phyloP scores from a whole-genome alignment of 2,888 invertebrate genomes.

The Andrena bicolor region DNA sequence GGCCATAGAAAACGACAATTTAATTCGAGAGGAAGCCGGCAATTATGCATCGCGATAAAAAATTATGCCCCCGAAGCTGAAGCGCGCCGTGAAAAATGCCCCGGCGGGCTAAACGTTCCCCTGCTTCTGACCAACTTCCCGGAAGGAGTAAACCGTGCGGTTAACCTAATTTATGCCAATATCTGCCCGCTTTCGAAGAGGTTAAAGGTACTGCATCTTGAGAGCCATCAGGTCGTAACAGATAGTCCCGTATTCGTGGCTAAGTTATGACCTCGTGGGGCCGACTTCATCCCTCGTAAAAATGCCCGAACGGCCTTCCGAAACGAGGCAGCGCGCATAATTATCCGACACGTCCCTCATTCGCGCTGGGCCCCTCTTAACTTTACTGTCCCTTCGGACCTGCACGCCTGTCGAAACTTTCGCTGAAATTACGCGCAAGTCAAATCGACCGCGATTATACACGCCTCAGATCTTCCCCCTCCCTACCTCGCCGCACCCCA shows the following conservation, averaged over 20 bases:
- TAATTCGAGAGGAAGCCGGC: slow-evolving; percentile 30
- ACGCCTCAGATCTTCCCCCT: slow-evolving; percentile 30
- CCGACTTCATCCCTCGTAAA: slow-evolving; percentile 75
- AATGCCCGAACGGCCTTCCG: slow-evolving; percentile 70
- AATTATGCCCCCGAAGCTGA: slow-evolving; percentile 12
- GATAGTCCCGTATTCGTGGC: slow-evolving; percentile 72
- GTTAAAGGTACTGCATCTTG: slow-evolving; percentile 72
- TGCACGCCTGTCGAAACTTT: slow-evolving; percentile 63
- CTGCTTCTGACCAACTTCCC: slow-evolving; percentile 61
- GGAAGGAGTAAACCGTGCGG: slow-evolving; percentile 69
- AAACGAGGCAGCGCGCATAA: slow-evolving; percentile 72
- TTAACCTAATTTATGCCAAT: slow-evolving; percentile 75
- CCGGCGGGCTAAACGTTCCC: slow-evolving; percentile 41
- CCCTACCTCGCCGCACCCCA: no score
- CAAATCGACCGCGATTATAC: slow-evolving; percentile 57
- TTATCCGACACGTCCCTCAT: slow-evolving; percentile 72
- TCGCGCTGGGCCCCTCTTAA: slow-evolving; percentile 61
- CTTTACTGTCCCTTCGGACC: slow-evolving; percentile 68
- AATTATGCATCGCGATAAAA: slow-evolving; percentile 45
- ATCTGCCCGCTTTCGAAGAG: slow-evolving; percentile 57
- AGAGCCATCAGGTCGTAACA: slow-evolving; percentile 71
- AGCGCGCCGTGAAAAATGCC: slow-evolving; percentile 57
- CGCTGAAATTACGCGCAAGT: slow-evolving; percentile 62
- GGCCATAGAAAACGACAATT: slow-evolving; percentile 41
- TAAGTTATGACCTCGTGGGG: slow-evolving; percentile 73